Conservation (phyloP, 1,140 invertebrate genomes). For the Batillaria attramentaria region DNA sequence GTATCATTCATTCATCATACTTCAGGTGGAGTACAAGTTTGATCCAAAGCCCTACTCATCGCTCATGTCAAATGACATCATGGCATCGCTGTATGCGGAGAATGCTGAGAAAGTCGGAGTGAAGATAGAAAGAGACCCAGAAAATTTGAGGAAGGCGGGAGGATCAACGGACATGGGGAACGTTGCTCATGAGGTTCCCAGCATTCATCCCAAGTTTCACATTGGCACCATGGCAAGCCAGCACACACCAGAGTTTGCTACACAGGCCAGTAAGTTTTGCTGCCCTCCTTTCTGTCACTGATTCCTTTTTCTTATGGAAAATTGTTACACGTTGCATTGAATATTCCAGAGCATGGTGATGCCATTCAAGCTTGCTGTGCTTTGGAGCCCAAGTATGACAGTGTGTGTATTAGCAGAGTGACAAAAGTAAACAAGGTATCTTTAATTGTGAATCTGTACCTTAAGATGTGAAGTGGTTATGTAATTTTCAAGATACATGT, state of each 20-base stretch:
- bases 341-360: no score
- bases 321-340: no score
- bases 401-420: no score
- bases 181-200: conserved; percentile 68
- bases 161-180: conserved; percentile 68
- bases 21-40: conserved; percentile 47
- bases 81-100: conserved; percentile 51
- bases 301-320: no score
- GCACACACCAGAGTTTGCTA: conserved; percentile 63
- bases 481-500: no score
- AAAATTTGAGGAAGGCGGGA: conserved; percentile 42
- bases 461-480: no score
- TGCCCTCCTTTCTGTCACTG: no score
- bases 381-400: no score
- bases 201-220: conserved; percentile 67
- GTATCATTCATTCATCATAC: no score
- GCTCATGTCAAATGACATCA: conserved; percentile 53
- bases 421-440: no score
- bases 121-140: conserved; percentile 46
- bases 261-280: conserved; percentile 44
- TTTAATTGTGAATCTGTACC: no score
- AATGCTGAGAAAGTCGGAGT: conserved; percentile 53
- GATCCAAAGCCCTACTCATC: conserved; percentile 48
- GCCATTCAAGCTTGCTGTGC: no score
- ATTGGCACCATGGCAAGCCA: conserved; percentile 58